A percentile compares a stretch with the other conserved stretches of the same genome.
Conservation (phyloP, 2,888 invertebrate genomes). For the Calameuta filiformis region DNA sequence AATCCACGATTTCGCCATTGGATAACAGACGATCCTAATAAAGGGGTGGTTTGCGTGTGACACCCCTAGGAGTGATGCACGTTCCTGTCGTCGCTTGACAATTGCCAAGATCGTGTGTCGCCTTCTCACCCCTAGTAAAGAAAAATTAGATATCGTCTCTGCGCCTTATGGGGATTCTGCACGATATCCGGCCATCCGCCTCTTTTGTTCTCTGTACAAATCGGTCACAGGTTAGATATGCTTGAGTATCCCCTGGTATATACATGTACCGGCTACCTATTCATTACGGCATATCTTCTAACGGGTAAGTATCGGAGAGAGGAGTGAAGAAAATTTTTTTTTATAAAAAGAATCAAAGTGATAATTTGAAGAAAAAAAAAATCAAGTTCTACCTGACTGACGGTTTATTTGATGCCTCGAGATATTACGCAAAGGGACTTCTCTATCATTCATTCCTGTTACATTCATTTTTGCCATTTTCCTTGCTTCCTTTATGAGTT, state of each 20-base stretch:
- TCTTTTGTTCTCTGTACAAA: background rate
- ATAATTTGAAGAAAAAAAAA: background rate
- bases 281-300: background rate
- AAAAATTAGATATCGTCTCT: background rate
- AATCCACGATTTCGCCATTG: background rate
- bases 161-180: conserved; percentile 4
- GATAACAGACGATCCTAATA: background rate
- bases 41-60: background rate
- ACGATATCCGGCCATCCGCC: background rate
- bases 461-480: background rate
- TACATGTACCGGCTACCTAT: background rate
- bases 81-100: background rate
- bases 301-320: too few species aligned
- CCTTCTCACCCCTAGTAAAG: background rate
- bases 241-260: background rate
- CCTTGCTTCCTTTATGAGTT: background rate
- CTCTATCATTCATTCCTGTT: background rate
- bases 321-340: background rate
- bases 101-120: background rate
- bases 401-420: background rate
- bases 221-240: background rate
- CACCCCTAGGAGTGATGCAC: background rate
- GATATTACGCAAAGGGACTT: background rate
- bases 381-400: background rate
- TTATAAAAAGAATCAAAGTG: background rate